Conservation (phyloP, 2,113 vertebrate genomes). For the Hippolais icterina region DNA sequence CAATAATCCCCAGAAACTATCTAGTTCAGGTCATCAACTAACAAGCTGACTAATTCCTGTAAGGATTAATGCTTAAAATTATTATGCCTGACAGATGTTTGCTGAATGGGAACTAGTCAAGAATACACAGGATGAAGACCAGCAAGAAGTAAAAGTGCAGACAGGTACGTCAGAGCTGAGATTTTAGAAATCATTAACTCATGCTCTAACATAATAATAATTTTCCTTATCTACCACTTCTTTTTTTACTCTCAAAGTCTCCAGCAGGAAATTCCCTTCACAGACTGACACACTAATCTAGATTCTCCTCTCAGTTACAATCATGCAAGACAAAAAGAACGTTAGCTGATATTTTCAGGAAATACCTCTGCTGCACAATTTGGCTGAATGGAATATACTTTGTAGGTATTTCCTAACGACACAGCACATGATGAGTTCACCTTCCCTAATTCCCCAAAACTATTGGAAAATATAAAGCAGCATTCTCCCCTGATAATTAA, state of each 20-base stretch:
- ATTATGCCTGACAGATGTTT: constrained; percentile 27
- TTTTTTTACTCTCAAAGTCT: background rate
- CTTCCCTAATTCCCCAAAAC: background rate
- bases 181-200: background rate
- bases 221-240: background rate
- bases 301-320: background rate
- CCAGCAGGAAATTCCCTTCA: background rate
- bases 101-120: background rate
- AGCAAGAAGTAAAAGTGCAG: background rate
- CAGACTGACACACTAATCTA: background rate
- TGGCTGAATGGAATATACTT: background rate
- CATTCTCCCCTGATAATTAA: background rate
- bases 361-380: background rate
- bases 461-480: background rate
- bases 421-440: background rate
- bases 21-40: constrained; percentile 46
- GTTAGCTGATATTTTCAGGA: background rate
- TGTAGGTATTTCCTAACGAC: background rate
- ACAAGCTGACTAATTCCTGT: constrained; percentile 45
- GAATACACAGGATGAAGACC: background rate
- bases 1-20: constrained; percentile 52
- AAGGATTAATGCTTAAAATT: constrained; percentile 58
- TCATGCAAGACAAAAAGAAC: background rate
- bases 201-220: background rate
- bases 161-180: background rate